phyloP scores from a whole-genome alignment of 2,113 vertebrate species.

The Cromileptes altivelis region DNA sequence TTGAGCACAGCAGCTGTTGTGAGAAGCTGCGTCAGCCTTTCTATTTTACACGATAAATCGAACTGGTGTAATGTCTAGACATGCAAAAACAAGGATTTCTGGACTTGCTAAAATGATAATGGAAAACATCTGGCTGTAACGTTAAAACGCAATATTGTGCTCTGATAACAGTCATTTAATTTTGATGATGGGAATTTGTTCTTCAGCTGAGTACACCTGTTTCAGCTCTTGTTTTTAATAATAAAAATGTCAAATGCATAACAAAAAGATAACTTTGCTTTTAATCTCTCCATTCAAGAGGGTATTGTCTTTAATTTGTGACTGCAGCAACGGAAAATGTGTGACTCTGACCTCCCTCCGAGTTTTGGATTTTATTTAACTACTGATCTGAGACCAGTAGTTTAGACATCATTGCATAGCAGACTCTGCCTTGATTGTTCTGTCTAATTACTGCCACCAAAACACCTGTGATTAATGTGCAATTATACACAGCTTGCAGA shows the following conservation, averaged over 20 bases:
- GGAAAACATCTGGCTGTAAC: not conserved
- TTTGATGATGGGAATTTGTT: not conserved
- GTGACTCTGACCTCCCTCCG: not conserved
- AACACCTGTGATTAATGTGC: conserved; percentile 22
- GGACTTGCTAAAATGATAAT: not conserved
- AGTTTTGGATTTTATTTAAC: conserved; percentile 14
- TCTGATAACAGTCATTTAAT: not conserved
- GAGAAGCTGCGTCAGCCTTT: not conserved
- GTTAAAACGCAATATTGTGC: not conserved
- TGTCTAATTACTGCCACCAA: conserved; percentile 53
- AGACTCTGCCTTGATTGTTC: conserved; percentile 45
- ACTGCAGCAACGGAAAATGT: not conserved
- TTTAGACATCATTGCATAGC: conserved; percentile 21
- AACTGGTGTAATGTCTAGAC: not conserved
- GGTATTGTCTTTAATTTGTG: not conserved
- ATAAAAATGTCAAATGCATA: not conserved
- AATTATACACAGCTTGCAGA: conserved; percentile 50
- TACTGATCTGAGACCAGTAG: conserved; percentile 32
- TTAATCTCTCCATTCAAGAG: not conserved
- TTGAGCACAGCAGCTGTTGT: not conserved
- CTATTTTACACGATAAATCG: not conserved
- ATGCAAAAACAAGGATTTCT: not conserved
- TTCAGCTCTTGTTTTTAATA: not conserved
- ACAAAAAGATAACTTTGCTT: not conserved
- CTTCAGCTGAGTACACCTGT: not conserved